Evolutionary conservation across 2,888 invertebrate species (phyloP).

Genomic region (Atrina japonica): DNA sequence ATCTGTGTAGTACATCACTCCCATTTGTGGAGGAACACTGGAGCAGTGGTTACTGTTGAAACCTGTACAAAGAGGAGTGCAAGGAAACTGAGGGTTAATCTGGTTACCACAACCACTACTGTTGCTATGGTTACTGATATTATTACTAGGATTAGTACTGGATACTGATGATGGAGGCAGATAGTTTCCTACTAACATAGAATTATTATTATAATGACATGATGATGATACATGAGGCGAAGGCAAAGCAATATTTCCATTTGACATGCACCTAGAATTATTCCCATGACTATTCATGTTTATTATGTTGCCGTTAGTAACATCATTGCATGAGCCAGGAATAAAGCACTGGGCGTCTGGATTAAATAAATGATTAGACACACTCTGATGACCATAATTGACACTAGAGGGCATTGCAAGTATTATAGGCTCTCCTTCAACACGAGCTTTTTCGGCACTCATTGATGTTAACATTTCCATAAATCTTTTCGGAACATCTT

Average conservation of each 20-base stretch:
- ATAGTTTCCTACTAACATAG: neutral
- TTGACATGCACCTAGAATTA: neutral
- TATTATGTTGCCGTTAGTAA: slow-evolving; percentile 41
- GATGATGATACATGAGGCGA: slow-evolving; percentile 4
- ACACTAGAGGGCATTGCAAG: slow-evolving; percentile 54
- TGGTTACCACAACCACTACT: slow-evolving; percentile 13
- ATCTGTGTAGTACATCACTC: no score
- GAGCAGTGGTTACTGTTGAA: slow-evolving; percentile 6
- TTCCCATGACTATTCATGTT: slow-evolving; percentile 24
- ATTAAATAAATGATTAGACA: slow-evolving; percentile 45
- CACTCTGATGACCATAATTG: slow-evolving; percentile 2
- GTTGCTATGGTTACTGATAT: slow-evolving; percentile 3
- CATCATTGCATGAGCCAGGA: slow-evolving; percentile 42
- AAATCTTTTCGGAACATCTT: slow-evolving; percentile 77
- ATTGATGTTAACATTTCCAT: slow-evolving; percentile 68
- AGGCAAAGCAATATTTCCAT: neutral
- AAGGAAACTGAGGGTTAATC: slow-evolving; percentile 20
- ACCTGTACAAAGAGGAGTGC: slow-evolving; percentile 30
- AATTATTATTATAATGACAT: neutral
- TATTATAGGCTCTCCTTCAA: slow-evolving; percentile 75
- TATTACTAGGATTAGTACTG: slow-evolving; percentile 10
- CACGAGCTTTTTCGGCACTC: slow-evolving; percentile 69
- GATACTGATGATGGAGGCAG: neutral
- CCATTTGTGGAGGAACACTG: neutral
- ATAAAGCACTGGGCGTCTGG: slow-evolving; percentile 65